A percentile compares a stretch with the other conserved stretches of the same genome.
Conservation (phyloP, 2,113 vertebrate species). For the Raja brachyura region DNA sequence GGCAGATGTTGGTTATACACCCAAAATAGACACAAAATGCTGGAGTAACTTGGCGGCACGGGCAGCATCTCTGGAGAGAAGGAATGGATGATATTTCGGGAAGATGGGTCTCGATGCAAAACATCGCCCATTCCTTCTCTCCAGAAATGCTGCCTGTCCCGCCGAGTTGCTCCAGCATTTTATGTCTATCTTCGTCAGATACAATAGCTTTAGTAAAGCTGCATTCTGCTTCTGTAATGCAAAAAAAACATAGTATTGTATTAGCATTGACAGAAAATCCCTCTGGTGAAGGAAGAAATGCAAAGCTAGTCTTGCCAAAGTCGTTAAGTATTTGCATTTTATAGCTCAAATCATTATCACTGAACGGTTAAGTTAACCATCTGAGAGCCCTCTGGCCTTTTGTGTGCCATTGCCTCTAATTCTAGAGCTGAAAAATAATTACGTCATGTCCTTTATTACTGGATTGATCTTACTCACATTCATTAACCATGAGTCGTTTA, state of each 20-base stretch:
- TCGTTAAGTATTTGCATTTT: slow-evolving; percentile 13
- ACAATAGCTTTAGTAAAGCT: not conserved
- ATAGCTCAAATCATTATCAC: not conserved
- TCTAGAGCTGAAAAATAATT: slow-evolving; percentile 2
- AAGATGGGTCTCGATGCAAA: no score
- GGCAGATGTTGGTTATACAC: no score
- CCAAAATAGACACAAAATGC: no score
- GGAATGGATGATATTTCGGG: no score
- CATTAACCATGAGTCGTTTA: not conserved
- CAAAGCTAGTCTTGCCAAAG: not conserved
- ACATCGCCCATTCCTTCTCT: no score
- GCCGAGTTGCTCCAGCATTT: no score
- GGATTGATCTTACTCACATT: slow-evolving; percentile 9
- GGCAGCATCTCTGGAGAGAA: no score
- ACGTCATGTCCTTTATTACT: not conserved
- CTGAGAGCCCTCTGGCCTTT: slow-evolving; percentile 4
- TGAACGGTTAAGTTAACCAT: not conserved
- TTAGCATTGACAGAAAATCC: not conserved
- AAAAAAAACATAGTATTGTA: slow-evolving; percentile 5
- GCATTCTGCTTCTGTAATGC: not conserved
- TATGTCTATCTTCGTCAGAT: no score
- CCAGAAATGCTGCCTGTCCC: no score
- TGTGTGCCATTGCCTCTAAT: not conserved
- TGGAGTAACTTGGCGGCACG: no score
- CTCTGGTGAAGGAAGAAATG: not conserved